Base-by-base conservation (phyloP, 2,797 vertebrate species). In the Pseudochirops cupreus region DNA sequence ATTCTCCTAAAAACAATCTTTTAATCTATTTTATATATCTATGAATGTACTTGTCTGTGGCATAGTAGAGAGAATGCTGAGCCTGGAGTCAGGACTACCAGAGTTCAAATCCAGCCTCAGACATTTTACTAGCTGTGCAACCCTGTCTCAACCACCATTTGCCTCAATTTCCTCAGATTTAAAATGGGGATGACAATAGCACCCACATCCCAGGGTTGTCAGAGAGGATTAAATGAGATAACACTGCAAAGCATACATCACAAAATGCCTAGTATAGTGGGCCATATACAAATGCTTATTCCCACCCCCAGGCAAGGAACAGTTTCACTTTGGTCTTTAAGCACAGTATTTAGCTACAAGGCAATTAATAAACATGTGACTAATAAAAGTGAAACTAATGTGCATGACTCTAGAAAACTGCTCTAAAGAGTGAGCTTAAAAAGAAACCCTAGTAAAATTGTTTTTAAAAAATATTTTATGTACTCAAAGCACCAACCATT, bases 381-480 rank as follows among this genome's bases (percentile, higher is more conserved):
- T 92, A 94, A 89, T 12, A 9, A 33, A 58, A 46, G 93, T 95
- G 10, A 95, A 97, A 95, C 95, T 29, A 55, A 29, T 56, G 13
- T 24, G 56, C 91, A 24, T 9, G 18, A 39, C 24, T 82, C n/a
- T 24, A 82, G n/a, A 82, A 92, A 82, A 24, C 2, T 1, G 4
- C 33, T 33, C 82, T 53, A 18, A 91, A 92, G 59, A 57, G 13
- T 21, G 10, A 96, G 31, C 52, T 0, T 89, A n/a, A 3, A 96
- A 53, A 93, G 57, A 53, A 93, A 55, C 4, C 18, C 90, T 52
- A 55, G 11, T 29, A 92, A 89, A 96, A 91, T 82, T 82, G 46
- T n/a, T 33, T 94, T 50, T 2, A 67, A 92, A 95, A 4, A 59
- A 87, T 13, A 13, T 50, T 9, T 92, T 87, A 90, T 46, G n/a